These are phyloP conservation scores for Callipepla squamata DNA, from an alignment of 2,113 vertebrate species.

Conservation along the genomic window DNA sequence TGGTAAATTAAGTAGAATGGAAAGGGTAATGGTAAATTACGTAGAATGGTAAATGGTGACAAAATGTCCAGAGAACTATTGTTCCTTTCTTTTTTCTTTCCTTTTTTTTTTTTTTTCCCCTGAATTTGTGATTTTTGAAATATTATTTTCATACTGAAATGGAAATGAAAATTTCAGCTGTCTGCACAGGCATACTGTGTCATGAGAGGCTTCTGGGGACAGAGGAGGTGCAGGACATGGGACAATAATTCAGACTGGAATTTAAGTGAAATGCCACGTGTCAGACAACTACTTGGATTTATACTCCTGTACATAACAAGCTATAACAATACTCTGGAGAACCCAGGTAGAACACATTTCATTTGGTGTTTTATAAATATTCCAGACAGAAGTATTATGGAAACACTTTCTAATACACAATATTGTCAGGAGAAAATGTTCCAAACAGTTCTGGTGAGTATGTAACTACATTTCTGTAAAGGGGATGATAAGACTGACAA, in stretches of 20 bases:
- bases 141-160: neutral
- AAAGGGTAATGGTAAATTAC: neutral
- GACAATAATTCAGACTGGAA: neutral
- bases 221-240: neutral
- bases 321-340: neutral
- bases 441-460: neutral
- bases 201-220: accelerated
- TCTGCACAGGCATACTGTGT: neutral
- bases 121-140: neutral
- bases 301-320: neutral
- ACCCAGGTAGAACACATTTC: neutral
- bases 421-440: neutral
- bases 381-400: neutral
- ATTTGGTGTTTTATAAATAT: neutral
- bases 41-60: neutral
- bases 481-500: neutral
- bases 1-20: neutral
- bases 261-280: neutral
- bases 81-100: neutral
- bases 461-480: neutral
- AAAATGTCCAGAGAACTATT: neutral
- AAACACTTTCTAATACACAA: neutral
- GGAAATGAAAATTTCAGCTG: neutral
- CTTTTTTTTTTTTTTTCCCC: neutral
- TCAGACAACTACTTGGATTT: neutral